phyloP scores from a whole-genome alignment of 2,797 vertebrate species.

The Peromyscus attwateri region DNA sequence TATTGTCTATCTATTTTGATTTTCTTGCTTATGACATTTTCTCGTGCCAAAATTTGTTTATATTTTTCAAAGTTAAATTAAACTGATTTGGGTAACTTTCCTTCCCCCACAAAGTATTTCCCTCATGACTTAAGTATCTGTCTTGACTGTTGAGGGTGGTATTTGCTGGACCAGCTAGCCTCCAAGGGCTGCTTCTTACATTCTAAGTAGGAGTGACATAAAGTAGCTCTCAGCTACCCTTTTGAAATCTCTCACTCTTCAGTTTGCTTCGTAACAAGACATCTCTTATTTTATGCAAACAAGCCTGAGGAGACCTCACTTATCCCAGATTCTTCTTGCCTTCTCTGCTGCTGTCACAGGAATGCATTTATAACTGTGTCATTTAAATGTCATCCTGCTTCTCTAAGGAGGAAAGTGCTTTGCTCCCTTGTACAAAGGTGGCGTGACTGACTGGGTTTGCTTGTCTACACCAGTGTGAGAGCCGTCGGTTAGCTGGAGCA shows the following conservation, averaged over 20 bases:
- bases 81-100: slow-evolving; percentile 85
- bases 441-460: slow-evolving; percentile 27
- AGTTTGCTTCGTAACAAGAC: slow-evolving; percentile 37
- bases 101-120: slow-evolving; percentile 75
- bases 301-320: slow-evolving; percentile 32
- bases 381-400: not conserved
- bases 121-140: slow-evolving; percentile 69
- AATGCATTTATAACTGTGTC: not conserved
- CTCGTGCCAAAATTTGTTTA: slow-evolving; percentile 85
- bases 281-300: slow-evolving; percentile 65
- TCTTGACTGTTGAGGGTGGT: slow-evolving; percentile 30
- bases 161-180: slow-evolving; percentile 22
- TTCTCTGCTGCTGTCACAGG: not conserved
- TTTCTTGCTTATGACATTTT: slow-evolving; percentile 83
- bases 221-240: slow-evolving; percentile 18
- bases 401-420: not conserved
- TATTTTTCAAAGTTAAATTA: slow-evolving; percentile 89
- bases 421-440: slow-evolving; percentile 57
- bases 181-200: slow-evolving; percentile 34
- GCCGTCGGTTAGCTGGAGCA: not conserved
- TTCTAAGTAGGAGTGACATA: slow-evolving; percentile 26
- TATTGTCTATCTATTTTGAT: slow-evolving; percentile 84
- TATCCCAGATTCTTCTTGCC: slow-evolving; percentile 45
- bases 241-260: slow-evolving; percentile 30
- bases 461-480: slow-evolving; percentile 14